These are phyloP conservation scores for Selene dorsalis DNA, from an alignment of 2,797 vertebrate genomes.

Conservation along the genomic window DNA sequence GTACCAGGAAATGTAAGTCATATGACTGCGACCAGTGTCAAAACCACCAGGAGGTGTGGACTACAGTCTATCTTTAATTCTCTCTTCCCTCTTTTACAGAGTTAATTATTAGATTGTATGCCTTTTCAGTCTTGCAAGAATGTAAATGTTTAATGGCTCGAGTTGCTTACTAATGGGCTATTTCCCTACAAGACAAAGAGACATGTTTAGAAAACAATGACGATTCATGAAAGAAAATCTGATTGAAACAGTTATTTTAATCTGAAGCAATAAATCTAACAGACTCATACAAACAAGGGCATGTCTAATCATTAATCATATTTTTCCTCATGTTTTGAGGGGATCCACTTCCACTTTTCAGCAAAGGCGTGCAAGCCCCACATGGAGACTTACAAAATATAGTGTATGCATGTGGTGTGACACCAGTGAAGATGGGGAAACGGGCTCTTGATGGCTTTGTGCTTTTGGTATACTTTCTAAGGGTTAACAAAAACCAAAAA, in stretches of 20 bases:
- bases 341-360: conserved; percentile 65
- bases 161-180: background rate
- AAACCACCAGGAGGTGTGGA: conserved; percentile 25
- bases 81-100: rapidly evolving
- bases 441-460: conserved; percentile 55
- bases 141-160: background rate
- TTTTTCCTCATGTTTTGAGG: conserved; percentile 61
- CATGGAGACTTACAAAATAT: conserved; percentile 47
- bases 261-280: conserved; percentile 83
- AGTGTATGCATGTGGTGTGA: conserved; percentile 50
- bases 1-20: conserved; percentile 81
- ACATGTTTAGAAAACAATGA: background rate
- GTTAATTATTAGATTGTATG: background rate
- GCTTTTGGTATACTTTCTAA: conserved; percentile 71
- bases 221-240: conserved; percentile 38
- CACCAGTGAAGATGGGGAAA: conserved; percentile 31
- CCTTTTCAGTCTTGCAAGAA: background rate
- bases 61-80: background rate
- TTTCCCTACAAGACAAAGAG: conserved; percentile 3
- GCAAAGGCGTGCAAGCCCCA: conserved; percentile 62
- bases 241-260: conserved; percentile 80
- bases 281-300: conserved; percentile 81
- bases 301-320: conserved; percentile 67
- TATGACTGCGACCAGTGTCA: conserved; percentile 73
- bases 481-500: conserved; percentile 63